phyloP scores from a whole-genome alignment of 1,140 invertebrate species.

The Mercenaria mercenaria region DNA sequence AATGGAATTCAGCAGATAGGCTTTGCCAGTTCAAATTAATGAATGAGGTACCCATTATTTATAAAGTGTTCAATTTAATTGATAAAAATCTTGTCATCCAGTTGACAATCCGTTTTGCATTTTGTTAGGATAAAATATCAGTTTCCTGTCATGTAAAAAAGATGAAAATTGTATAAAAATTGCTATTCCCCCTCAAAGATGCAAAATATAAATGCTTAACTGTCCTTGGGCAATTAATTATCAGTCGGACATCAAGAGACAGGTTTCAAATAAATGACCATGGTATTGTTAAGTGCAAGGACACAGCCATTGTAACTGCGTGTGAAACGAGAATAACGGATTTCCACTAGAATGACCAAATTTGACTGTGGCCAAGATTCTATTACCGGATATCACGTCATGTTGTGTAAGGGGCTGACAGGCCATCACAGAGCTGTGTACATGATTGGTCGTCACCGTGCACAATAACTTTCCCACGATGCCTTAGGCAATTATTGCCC shows the following conservation, averaged over 20 bases:
- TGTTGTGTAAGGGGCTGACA: constrained; percentile 26
- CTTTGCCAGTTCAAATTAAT: neutral
- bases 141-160: constrained; percentile 37
- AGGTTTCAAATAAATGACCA: constrained; percentile 43
- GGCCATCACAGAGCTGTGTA: neutral
- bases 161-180: constrained; percentile 34
- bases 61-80: constrained; percentile 21
- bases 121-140: constrained; percentile 40
- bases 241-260: neutral
- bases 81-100: constrained; percentile 18
- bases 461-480: constrained; percentile 52
- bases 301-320: constrained; percentile 29
- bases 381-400: constrained; percentile 43
- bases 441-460: constrained; percentile 9
- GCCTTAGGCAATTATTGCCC: constrained; percentile 47
- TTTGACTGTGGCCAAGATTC: neutral
- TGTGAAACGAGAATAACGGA: constrained; percentile 42
- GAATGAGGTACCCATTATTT: neutral
- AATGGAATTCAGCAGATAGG: neutral
- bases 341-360: constrained; percentile 43
- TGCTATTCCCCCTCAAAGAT: neutral
- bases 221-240: constrained; percentile 47
- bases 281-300: constrained; percentile 1
- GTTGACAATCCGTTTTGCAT: neutral
- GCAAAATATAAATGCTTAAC: constrained; percentile 15